Conservation (phyloP, 1,140 invertebrate species). For the Brachionus rotundiformis region DNA sequence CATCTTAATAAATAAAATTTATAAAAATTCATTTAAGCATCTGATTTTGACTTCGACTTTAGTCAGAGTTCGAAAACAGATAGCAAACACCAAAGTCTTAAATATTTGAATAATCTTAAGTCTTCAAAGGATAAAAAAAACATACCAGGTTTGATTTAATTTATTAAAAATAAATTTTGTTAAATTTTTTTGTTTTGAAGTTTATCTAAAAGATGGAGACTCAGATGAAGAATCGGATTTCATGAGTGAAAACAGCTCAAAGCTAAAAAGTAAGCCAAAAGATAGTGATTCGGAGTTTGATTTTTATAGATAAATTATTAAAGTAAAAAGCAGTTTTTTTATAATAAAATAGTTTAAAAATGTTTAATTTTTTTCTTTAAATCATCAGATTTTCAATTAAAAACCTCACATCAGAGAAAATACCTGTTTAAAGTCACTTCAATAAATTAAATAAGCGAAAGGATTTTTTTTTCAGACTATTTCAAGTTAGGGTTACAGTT, state of each 20-base stretch:
- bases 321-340: too few relatives aligned
- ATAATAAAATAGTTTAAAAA: too few relatives aligned
- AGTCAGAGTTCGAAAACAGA: slow-evolving; percentile 43
- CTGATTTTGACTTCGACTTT: slow-evolving; percentile 46
- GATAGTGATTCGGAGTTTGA: slow-evolving; percentile 46
- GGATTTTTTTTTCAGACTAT: too few relatives aligned
- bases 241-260: slow-evolving; percentile 25
- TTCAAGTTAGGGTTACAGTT: too few relatives aligned
- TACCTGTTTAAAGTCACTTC: too few relatives aligned
- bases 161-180: neutral
- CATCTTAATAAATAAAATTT: too few relatives aligned
- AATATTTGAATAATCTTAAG: slow-evolving; percentile 16
- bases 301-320: slow-evolving; percentile 41
- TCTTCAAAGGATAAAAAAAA: slow-evolving; percentile 35
- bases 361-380: neutral
- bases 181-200: slow-evolving; percentile 16
- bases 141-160: neutral
- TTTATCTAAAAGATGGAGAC: slow-evolving; percentile 27
- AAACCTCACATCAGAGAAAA: too few relatives aligned
- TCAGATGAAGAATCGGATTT: slow-evolving; percentile 21
- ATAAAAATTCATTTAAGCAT: neutral
- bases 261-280: neutral
- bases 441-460: too few relatives aligned
- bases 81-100: slow-evolving; percentile 8
- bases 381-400: too few relatives aligned